These are phyloP conservation scores for Danaus melanippus DNA, from an alignment of 1,140 invertebrate species.

Conservation along the genomic window DNA sequence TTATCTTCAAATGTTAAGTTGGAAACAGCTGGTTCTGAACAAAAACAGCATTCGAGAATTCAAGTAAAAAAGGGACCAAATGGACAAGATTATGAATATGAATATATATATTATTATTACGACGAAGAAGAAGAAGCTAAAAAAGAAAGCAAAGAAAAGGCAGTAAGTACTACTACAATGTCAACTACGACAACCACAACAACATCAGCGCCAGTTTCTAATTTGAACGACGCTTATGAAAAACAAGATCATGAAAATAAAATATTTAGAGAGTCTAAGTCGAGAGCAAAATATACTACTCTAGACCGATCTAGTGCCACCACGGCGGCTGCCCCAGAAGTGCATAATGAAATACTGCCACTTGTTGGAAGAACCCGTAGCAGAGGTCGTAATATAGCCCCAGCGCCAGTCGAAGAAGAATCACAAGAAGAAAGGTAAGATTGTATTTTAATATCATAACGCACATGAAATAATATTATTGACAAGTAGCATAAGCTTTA, in stretches of 20 bases:
- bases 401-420: slow-evolving; percentile 68
- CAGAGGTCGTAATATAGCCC: slow-evolving; percentile 74
- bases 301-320: slow-evolving; percentile 75
- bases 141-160: slow-evolving; percentile 57
- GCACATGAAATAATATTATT: background rate
- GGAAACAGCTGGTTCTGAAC: slow-evolving; percentile 67
- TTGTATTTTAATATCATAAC: slow-evolving; percentile 7
- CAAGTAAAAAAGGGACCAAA: slow-evolving; percentile 92
- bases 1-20: slow-evolving; percentile 63
- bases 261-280: slow-evolving; percentile 51
- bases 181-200: no score
- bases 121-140: slow-evolving; percentile 83
- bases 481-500: slow-evolving; percentile 10
- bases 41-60: slow-evolving; percentile 77
- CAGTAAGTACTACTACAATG: slow-evolving; percentile 31
- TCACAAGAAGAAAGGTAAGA: slow-evolving; percentile 68
- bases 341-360: slow-evolving; percentile 79
- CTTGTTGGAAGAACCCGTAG: slow-evolving; percentile 67
- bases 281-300: slow-evolving; percentile 78
- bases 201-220: slow-evolving; percentile 35
- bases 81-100: slow-evolving; percentile 92
- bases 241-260: slow-evolving; percentile 67
- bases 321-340: slow-evolving; percentile 69
- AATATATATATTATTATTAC: slow-evolving; percentile 93
- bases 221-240: slow-evolving; percentile 74